phyloP scores from a whole-genome alignment of 2,113 vertebrate genomes.

The Psettodes erumei region DNA sequence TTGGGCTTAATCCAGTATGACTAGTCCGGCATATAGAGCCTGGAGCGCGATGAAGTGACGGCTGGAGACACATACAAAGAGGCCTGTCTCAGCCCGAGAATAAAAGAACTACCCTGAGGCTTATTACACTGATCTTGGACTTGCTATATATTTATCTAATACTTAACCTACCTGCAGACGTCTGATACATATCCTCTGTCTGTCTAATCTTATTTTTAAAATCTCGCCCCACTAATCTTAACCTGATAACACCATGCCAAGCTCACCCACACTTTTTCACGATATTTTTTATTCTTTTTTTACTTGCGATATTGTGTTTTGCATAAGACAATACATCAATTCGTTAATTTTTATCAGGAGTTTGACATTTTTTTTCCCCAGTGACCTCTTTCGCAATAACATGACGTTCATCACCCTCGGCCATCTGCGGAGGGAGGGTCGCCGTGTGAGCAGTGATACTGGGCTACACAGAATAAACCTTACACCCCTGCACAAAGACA shows the following conservation, averaged over 20 bases:
- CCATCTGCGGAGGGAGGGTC: neutral
- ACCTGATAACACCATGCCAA: neutral
- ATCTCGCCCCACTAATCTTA: too few species aligned
- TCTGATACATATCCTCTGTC: neutral
- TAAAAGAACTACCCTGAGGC: neutral
- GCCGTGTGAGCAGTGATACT: neutral
- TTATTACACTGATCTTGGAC: neutral
- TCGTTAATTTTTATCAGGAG: neutral
- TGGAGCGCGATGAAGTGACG: slow-evolving; percentile 43
- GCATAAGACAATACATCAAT: neutral
- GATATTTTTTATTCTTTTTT: neutral
- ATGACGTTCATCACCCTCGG: neutral
- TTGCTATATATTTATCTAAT: neutral
- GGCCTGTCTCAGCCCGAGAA: neutral
- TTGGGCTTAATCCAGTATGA: slow-evolving; percentile 58
- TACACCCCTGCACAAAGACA: neutral
- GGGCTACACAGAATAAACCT: neutral
- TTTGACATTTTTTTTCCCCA: neutral
- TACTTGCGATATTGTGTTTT: neutral
- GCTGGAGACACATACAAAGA: neutral
- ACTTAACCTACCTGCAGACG: neutral
- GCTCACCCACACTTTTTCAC: neutral
- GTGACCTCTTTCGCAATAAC: neutral
- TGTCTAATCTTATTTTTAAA: neutral
- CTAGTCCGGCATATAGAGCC: slow-evolving; percentile 41